Evolutionary conservation across 2,113 vertebrate genomes (phyloP), one percentile per base, ranked within the genome.

Genomic region (Nothoprocta pentlandii): DNA sequence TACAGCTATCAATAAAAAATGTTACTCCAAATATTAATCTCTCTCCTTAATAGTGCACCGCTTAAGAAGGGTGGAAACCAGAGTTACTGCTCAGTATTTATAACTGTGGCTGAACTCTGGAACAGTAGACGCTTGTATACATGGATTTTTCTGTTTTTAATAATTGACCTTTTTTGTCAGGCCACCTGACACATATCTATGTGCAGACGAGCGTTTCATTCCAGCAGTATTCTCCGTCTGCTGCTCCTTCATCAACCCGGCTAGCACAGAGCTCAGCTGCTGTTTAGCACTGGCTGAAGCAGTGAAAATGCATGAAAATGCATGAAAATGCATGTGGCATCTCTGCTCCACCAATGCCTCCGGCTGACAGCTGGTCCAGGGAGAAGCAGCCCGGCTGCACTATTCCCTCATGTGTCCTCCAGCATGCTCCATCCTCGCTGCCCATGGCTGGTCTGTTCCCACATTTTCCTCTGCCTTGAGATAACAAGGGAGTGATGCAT

Each of bases 151-250:
- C 39, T 73, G 26, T 3, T 26, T 85, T 69, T 77, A 56, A 30
- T 28, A 49, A 39, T 10, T 30, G 44, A 23, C n/a, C 4, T 58
- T 73, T 7, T 82, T 87, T 90, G 17, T 73, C 59, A 88, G 42
- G 80, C 49, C 73, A 22, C 32, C 58, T 56, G 78, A 25, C 26
- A 21, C 0, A 0, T 17, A 42, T 5, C 5, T 4, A 34, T 5
- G 1, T 28, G 21, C 39, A 61, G 47, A 19, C 30, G 53, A 58
- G 42, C 20, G 39, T 82, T 83, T 73, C 44, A 20, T 7, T 16
- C 34, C 20, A 10, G 23, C n/a, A 46, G 4, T 11, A 4, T 34
- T 76, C 64, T 77, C 49, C 34, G 70, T 67, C n/a, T 30, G 41
- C 30, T 39, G 71, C 64, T 77, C 49, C 41, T 53, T 67, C 30